phyloP scores from a whole-genome alignment of 2,888 invertebrate genomes.

The Pteria penguin region DNA sequence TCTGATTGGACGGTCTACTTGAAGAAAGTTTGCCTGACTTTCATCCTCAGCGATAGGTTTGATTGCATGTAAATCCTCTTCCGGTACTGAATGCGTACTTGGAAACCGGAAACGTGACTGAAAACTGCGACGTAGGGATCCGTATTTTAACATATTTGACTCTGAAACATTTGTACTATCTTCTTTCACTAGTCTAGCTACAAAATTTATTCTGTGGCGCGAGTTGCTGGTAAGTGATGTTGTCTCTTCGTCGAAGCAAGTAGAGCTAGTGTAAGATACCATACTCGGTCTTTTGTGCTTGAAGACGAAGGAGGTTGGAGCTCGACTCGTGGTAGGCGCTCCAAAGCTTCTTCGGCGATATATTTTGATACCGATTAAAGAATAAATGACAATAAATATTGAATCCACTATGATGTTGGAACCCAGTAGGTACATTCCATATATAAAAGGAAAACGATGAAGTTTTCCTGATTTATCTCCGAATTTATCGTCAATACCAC shows the following conservation, averaged over 20 bases:
- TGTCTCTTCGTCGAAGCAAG: background rate
- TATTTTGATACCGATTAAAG: conserved; percentile 30
- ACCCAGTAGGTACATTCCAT: conserved; percentile 50
- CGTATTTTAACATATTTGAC: background rate
- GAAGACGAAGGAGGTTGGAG: conserved; percentile 15
- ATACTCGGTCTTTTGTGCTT: conserved; percentile 10
- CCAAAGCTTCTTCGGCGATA: conserved; percentile 19
- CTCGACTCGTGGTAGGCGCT: conserved; percentile 8
- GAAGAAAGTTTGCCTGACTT: background rate
- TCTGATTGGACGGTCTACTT: background rate
- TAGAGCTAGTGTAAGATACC: conserved; percentile 25
- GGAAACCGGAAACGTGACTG: conserved; percentile 7
- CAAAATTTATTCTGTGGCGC: background rate
- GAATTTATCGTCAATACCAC: conserved; percentile 51
- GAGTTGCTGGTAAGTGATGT: background rate
- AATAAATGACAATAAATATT: conserved; percentile 32
- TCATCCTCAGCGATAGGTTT: background rate
- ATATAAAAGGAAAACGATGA: conserved; percentile 51
- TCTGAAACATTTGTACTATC: background rate
- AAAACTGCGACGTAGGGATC: background rate
- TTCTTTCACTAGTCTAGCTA: background rate
- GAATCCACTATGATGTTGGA: conserved; percentile 30
- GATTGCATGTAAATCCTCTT: background rate
- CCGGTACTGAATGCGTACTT: conserved; percentile 12
- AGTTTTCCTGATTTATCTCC: conserved; percentile 8